Conservation (phyloP, 2,113 vertebrate genomes). For the Lagenorhynchus albirostris region DNA sequence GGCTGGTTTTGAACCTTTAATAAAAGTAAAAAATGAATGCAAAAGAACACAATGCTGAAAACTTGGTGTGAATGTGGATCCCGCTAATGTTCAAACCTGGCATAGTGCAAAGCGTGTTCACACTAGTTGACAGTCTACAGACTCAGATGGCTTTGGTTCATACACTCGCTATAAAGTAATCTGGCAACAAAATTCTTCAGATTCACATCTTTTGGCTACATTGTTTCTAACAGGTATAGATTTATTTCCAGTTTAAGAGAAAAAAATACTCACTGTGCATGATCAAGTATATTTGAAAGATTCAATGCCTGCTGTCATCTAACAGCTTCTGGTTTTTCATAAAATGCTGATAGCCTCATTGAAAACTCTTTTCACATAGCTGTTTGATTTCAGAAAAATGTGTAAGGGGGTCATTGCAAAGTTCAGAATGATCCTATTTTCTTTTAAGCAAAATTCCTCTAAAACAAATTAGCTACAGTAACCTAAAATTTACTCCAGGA, state of each 20-base stretch:
- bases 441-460: conserved; percentile 23
- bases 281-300: conserved; percentile 58
- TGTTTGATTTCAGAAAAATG: neutral
- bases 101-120: conserved; percentile 78
- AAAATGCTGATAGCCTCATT: neutral
- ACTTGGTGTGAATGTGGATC: conserved; percentile 75
- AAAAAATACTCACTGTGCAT: conserved; percentile 67
- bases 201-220: conserved; percentile 78
- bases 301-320: neutral
- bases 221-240: conserved; percentile 77
- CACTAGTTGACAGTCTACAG: conserved; percentile 69
- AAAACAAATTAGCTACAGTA: neutral
- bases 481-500: conserved; percentile 39
- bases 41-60: conserved; percentile 80
- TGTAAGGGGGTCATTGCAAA: neutral
- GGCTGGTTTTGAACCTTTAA: conserved; percentile 84
- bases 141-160: conserved; percentile 83
- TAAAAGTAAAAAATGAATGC: conserved; percentile 81
- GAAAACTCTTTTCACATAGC: neutral
- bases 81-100: conserved; percentile 71
- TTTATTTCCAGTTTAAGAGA: conserved; percentile 78
- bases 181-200: conserved; percentile 81
- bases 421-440: neutral
- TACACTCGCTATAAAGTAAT: conserved; percentile 75
- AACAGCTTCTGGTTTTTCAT: conserved; percentile 18